phyloP scores from a whole-genome alignment of 2,113 vertebrate genomes.

The Mionectes macconnelli region DNA sequence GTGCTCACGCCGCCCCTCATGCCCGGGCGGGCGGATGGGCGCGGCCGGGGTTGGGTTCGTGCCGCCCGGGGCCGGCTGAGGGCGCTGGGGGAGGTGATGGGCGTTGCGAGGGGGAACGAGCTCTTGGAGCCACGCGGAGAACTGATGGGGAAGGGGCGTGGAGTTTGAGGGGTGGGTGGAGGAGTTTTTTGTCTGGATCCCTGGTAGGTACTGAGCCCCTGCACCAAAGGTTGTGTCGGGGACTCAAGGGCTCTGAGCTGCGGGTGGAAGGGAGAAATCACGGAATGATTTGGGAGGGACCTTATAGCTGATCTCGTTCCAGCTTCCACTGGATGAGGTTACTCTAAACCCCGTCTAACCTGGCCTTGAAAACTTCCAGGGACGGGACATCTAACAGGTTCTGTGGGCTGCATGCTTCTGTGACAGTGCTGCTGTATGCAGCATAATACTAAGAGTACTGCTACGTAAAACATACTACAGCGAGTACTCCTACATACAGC shows the following conservation, averaged over 20 bases:
- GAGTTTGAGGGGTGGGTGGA: background rate
- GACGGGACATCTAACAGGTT: background rate
- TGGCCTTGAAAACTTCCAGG: background rate
- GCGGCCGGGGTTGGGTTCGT: accelerated
- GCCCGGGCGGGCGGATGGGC: too few relatives aligned
- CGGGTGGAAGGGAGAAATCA: background rate
- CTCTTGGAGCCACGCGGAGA: background rate
- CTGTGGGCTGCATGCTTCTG: background rate
- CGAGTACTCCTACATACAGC: background rate
- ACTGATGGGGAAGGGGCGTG: accelerated
- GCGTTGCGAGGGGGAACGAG: accelerated
- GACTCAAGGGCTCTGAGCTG: background rate
- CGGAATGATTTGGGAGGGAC: accelerated
- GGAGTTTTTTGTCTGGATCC: background rate
- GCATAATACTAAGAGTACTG: background rate
- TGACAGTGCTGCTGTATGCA: background rate
- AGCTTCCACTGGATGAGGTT: background rate
- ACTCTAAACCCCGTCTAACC: background rate
- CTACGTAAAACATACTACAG: background rate
- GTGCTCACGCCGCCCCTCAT: background rate
- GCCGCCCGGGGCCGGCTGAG: accelerated
- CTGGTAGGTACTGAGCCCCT: accelerated
- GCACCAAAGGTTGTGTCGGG: too few relatives aligned
- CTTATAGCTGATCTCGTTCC: background rate
- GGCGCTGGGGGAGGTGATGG: accelerated